A percentile compares a stretch with the other conserved stretches of the same genome.
Conservation (phyloP, 1,140 invertebrate species). For the Drosophila funebris region DNA sequence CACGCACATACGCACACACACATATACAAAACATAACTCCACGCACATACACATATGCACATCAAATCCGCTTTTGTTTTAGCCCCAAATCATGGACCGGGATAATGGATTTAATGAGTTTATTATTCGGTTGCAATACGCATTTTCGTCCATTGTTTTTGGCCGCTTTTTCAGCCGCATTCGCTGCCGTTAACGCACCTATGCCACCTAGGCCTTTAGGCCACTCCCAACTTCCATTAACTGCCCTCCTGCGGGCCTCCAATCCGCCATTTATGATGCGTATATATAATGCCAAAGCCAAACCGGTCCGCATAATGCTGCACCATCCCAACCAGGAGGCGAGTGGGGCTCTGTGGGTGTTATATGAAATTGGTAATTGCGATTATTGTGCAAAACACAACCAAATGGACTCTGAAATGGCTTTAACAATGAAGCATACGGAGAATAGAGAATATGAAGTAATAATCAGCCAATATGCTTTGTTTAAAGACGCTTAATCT, state of each 20-base stretch:
- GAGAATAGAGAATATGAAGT: no score
- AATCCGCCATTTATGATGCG: conserved; percentile 22
- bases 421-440: no score
- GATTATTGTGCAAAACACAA: conserved; percentile 33
- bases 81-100: conserved; percentile 68
- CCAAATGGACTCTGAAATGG: no score
- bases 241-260: not conserved
- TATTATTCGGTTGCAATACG: conserved; percentile 64
- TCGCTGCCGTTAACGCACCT: conserved; percentile 13
- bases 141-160: conserved; percentile 37
- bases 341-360: not conserved
- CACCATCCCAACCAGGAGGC: not conserved
- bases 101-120: conserved; percentile 82
- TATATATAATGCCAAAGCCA: conserved; percentile 43
- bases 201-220: not conserved
- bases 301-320: conserved; percentile 21
- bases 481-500: no score
- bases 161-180: no score
- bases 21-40: no score
- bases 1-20: conserved; percentile 5
- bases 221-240: not conserved
- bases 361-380: conserved; percentile 26
- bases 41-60: conserved; percentile 17
- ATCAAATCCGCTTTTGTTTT: conserved; percentile 71
- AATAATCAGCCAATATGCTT: no score